Evolutionary conservation across 2,888 invertebrate species (phyloP).

Genomic region (Apomyelois bistriatella): DNA sequence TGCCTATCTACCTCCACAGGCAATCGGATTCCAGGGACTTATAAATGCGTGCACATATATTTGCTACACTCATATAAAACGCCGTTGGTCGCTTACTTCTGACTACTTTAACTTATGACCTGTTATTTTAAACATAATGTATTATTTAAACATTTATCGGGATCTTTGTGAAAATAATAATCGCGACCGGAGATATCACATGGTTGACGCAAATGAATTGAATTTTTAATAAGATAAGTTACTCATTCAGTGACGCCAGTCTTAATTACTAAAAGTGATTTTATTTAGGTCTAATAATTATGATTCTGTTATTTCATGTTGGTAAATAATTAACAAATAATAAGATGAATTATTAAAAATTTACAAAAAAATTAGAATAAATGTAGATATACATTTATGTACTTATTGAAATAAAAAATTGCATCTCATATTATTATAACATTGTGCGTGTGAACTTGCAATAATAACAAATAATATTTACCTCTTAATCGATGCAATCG

Average conservation of each 20-base stretch:
- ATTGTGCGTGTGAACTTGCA: neutral
- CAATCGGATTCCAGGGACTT: conserved; percentile 23
- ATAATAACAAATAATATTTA: conserved; percentile 59
- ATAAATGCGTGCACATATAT: conserved; percentile 15
- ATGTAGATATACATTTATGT: neutral
- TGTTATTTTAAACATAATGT: conserved; percentile 26
- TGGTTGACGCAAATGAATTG: conserved; percentile 45
- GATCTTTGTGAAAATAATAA: conserved; percentile 31
- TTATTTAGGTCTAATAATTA: neutral
- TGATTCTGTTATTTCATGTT: too few species aligned
- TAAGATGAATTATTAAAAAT: neutral
- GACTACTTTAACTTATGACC: conserved; percentile 20
- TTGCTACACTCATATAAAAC: neutral
- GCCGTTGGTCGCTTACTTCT: neutral
- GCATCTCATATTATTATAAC: neutral
- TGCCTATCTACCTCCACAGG: conserved; percentile 27
- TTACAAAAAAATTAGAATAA: neutral
- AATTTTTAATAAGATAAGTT: conserved; percentile 36
- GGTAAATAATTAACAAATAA: too few species aligned
- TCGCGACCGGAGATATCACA: conserved; percentile 30
- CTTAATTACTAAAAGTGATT: neutral
- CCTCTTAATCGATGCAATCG: conserved; percentile 61
- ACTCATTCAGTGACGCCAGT: conserved; percentile 27
- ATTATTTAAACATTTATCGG: conserved; percentile 26
- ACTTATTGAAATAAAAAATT: too few species aligned